A percentile compares a stretch with the other conserved stretches of the same genome.
Evolutionary conservation across 2,113 vertebrate species (phyloP).

Genomic region (Lucifuga dentata): DNA sequence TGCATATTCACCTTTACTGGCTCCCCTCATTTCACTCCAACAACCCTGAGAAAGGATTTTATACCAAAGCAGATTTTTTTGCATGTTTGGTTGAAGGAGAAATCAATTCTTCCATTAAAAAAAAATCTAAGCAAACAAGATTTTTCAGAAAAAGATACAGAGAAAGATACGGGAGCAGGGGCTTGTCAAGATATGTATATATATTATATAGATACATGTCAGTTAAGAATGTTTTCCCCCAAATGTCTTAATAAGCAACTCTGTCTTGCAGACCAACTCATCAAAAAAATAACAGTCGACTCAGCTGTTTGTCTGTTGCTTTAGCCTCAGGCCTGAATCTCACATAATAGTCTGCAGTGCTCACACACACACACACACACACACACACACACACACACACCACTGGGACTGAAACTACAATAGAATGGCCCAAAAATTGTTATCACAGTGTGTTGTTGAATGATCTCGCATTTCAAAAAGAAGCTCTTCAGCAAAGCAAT

Average conservation of each 20-base stretch:
- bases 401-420: constrained; percentile 11
- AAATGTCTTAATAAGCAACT: constrained; percentile 73
- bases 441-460: constrained; percentile 6
- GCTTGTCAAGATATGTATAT: constrained; percentile 29
- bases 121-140: constrained; percentile 61
- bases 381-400: constrained; percentile 27
- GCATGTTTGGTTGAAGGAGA: constrained; percentile 47
- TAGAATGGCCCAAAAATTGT: constrained; percentile 39
- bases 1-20: too few species aligned
- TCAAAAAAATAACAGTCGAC: constrained; percentile 64
- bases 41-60: constrained; percentile 57
- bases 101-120: constrained; percentile 63
- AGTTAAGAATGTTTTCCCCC: constrained; percentile 46
- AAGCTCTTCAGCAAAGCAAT: constrained; percentile 15
- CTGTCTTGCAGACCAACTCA: constrained; percentile 55
- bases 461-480: constrained; percentile 13
- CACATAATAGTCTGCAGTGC: constrained; percentile 37
- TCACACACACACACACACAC: constrained; percentile 40
- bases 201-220: constrained; percentile 32
- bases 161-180: constrained; percentile 4
- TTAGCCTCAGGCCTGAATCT: constrained; percentile 61
- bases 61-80: constrained; percentile 47
- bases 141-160: constrained; percentile 38
- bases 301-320: constrained; percentile 70
- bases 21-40: too few species aligned